These are phyloP conservation scores for Fulica atra DNA, from an alignment of 2,113 vertebrate species.

Conservation along the genomic window DNA sequence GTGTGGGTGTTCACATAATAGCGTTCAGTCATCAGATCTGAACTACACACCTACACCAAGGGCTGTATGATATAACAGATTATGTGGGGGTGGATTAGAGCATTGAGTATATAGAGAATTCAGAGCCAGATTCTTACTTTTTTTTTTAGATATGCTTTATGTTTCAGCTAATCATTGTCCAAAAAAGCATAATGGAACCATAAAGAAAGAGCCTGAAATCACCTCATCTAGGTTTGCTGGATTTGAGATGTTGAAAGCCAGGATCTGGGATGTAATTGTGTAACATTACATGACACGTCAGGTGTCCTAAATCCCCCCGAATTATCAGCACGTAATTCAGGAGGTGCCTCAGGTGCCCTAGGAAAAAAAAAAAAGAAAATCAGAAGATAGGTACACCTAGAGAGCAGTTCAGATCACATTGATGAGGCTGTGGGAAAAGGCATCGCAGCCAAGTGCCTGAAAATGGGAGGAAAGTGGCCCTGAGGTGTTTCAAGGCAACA, in stretches of 20 bases:
- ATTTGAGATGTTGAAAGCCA: slow-evolving; percentile 51
- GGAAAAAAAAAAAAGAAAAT: neutral
- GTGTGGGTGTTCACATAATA: slow-evolving; percentile 40
- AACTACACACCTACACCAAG: slow-evolving; percentile 54
- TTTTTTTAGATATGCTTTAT: slow-evolving; percentile 10
- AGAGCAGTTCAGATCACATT: neutral
- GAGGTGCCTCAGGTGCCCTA: slow-evolving; percentile 22
- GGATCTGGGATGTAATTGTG: slow-evolving; percentile 57
- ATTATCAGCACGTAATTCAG: slow-evolving; percentile 10
- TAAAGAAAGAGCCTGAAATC: slow-evolving; percentile 29
- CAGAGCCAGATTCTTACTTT: neutral
- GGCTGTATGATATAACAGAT: slow-evolving; percentile 43
- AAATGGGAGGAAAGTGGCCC: slow-evolving; percentile 1
- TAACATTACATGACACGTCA: slow-evolving; percentile 51
- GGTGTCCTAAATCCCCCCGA: slow-evolving; percentile 59
- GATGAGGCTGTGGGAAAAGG: slow-evolving; percentile 24
- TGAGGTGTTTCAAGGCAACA: neutral
- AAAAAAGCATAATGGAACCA: neutral
- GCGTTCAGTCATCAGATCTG: slow-evolving; percentile 3
- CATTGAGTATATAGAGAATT: neutral
- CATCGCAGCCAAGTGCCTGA: neutral
- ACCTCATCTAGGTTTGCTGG: neutral
- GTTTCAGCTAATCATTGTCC: neutral
- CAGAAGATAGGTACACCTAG: neutral
- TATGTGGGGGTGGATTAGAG: slow-evolving; percentile 54